Evolutionary conservation across 2,797 vertebrate species (phyloP).

Genomic region (Nannoperca australis): DNA sequence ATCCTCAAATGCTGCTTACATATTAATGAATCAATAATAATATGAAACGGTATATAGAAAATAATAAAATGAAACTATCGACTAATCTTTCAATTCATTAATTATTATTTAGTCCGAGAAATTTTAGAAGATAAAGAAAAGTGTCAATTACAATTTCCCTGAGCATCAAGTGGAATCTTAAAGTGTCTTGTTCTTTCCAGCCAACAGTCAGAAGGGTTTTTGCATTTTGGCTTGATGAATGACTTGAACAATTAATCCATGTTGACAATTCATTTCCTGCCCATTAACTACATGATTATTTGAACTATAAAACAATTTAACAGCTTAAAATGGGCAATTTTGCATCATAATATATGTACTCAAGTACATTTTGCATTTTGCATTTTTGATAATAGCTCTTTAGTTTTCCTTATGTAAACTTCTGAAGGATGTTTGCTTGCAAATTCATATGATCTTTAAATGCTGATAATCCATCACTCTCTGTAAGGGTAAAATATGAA

Average conservation of each 20-base stretch:
- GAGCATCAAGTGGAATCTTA: not conserved
- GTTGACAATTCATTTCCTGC: not conserved
- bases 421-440: not conserved
- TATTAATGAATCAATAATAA: not conserved
- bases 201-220: not conserved
- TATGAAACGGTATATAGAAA: not conserved
- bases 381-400: not conserved
- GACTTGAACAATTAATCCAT: not conserved
- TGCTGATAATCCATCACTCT: slow-evolving; percentile 43
- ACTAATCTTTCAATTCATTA: not conserved
- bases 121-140: not conserved
- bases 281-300: not conserved
- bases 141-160: not conserved
- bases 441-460: slow-evolving; percentile 40
- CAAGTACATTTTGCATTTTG: not conserved
- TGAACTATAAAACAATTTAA: not conserved
- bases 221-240: slow-evolving; percentile 7
- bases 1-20: not conserved
- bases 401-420: not conserved
- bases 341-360: not conserved
- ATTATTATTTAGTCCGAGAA: not conserved
- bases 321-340: not conserved
- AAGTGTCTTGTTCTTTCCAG: not conserved
- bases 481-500: slow-evolving; percentile 48
- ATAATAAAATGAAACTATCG: not conserved